Conservation (phyloP, 1,140 invertebrate species). For the Wasmannia auropunctata region DNA sequence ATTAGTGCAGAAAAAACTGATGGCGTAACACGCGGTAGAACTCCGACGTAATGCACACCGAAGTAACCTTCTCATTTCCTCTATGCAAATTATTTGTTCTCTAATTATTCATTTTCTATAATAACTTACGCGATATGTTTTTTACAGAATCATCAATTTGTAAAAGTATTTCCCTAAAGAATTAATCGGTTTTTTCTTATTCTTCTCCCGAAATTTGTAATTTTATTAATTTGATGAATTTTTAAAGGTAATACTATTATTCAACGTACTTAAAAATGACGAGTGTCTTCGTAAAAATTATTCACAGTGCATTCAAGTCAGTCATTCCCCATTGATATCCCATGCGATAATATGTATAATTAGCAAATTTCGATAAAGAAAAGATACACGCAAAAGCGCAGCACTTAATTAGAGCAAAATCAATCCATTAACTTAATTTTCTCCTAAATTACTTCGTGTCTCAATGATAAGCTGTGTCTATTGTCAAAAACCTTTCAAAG, state of each 20-base stretch:
- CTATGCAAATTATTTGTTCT: conserved; percentile 37
- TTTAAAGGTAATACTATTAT: neutral
- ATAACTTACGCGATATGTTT: neutral
- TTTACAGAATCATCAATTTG: neutral
- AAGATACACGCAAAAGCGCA: neutral
- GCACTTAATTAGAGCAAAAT: neutral
- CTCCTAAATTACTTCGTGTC: neutral
- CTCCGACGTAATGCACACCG: conserved; percentile 15
- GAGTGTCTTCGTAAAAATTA: neutral
- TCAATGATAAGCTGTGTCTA: neutral
- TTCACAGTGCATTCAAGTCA: neutral
- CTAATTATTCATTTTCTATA: neutral
- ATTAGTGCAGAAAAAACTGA: neutral
- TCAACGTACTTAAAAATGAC: neutral
- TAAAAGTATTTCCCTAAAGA: neutral
- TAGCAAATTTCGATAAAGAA: conserved; percentile 17
- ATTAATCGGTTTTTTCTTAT: neutral
- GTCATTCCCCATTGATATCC: neutral
- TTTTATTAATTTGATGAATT: no score
- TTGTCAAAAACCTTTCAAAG: no score
- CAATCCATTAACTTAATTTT: conserved; percentile 18
- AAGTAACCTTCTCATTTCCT: conserved; percentile 39
- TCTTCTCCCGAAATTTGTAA: neutral
- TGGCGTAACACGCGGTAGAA: conserved; percentile 36
- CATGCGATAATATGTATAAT: neutral